Conservation (phyloP, 2,113 vertebrate species). For the Trichechus manatus region DNA sequence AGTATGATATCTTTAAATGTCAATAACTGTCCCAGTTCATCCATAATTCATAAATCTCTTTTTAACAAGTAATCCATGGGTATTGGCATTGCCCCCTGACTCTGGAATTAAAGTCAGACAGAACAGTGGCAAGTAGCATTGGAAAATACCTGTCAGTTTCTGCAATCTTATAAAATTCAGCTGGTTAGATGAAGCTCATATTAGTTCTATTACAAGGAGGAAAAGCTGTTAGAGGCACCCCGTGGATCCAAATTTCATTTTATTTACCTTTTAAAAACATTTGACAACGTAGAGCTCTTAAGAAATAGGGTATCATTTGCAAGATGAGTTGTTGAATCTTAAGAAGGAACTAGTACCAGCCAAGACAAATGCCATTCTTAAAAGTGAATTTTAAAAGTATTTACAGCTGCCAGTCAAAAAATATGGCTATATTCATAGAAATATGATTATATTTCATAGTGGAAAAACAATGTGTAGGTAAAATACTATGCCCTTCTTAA, state of each 20-base stretch:
- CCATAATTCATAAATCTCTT: slow-evolving; percentile 85
- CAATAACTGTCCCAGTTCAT: slow-evolving; percentile 77
- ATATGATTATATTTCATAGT: slow-evolving; percentile 51
- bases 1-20: slow-evolving; percentile 82
- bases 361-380: slow-evolving; percentile 73
- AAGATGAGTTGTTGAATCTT: slow-evolving; percentile 78
- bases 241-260: slow-evolving; percentile 82
- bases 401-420: slow-evolving; percentile 77
- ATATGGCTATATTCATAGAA: slow-evolving; percentile 52
- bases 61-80: slow-evolving; percentile 83
- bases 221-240: slow-evolving; percentile 83
- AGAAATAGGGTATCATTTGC: slow-evolving; percentile 82
- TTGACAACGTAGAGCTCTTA: slow-evolving; percentile 84
- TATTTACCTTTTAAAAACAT: slow-evolving; percentile 87
- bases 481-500: neutral
- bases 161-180: slow-evolving; percentile 65
- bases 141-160: slow-evolving; percentile 75
- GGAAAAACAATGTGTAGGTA: neutral
- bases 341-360: slow-evolving; percentile 77
- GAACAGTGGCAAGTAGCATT: slow-evolving; percentile 46
- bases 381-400: slow-evolving; percentile 78
- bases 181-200: slow-evolving; percentile 75
- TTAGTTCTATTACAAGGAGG: slow-evolving; percentile 78
- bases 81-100: slow-evolving; percentile 81
- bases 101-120: slow-evolving; percentile 82